phyloP scores from a whole-genome alignment of 2,797 vertebrate species.

The Antrozous pallidus region DNA sequence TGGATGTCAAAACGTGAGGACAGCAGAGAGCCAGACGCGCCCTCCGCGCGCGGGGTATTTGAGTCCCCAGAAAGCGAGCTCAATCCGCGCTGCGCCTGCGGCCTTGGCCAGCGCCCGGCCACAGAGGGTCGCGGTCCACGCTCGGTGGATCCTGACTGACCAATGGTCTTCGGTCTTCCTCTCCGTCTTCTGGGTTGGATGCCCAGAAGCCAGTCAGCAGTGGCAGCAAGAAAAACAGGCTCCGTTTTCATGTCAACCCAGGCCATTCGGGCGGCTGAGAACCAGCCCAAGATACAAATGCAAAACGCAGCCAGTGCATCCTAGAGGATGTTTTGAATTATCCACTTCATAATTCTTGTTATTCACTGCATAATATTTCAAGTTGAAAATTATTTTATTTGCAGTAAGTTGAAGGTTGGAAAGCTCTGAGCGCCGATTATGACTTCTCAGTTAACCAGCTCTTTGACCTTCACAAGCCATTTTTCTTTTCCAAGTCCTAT shows the following conservation, averaged over 20 bases:
- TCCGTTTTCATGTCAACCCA: neutral
- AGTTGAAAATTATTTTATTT: neutral
- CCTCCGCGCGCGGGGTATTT: neutral
- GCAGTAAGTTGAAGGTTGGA: neutral
- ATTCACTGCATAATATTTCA: constrained; percentile 20
- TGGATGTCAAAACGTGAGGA: neutral
- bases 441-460: neutral
- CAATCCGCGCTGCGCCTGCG: neutral
- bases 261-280: neutral
- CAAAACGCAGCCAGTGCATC: neutral
- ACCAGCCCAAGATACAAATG: neutral
- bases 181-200: neutral
- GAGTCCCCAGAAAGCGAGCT: neutral
- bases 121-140: neutral
- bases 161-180: neutral
- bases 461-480: neutral
- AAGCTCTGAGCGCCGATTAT: neutral
- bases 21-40: neutral
- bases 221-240: neutral
- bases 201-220: neutral
- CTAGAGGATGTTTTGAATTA: neutral
- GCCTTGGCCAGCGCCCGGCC: neutral
- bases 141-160: neutral
- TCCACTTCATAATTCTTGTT: neutral
- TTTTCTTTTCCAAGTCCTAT: neutral